Evolutionary conservation across 2,888 invertebrate genomes (phyloP), one percentile per base, ranked within the genome.

Genomic region (Amiota minor): DNA sequence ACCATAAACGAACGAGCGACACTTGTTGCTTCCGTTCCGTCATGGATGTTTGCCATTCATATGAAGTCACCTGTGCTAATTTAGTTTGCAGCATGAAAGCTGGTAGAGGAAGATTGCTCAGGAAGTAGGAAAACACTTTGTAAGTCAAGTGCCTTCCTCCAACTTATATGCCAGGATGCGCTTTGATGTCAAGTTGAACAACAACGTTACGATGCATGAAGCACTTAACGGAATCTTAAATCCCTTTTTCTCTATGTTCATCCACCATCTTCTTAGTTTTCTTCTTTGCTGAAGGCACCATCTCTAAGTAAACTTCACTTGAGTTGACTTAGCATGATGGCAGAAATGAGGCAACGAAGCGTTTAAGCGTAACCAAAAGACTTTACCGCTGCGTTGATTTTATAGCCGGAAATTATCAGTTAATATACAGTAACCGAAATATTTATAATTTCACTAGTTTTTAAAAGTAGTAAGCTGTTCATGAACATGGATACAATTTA

Each of bases 21-120:
- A 35, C 75, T 55, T 69, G 72, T 62, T 59, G 55, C 35, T 62
- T 53, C 67, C 47, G 72, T 20, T 46, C 20, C 61, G 72, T 46
- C 35, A 49, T 55, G n/a, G 71, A 49, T 12, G n/a, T 4, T 12
- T n/a, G 46, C 53, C 67, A 23, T 20, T 23, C 53, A 53, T 12
- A 49, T n/a, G 53, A 12, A 59, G 10, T 53, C 10, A 68, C 14
- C n/a, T 68, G 67, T 23, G 16, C 67, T 68, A 53, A 68, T 68
- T 80, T 77, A 74, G 72, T 70, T 75, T 76, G 76, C 72, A 50
- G 47, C 53, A 68, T 50, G 12, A 59, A 47, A 59, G 35, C 35
- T 35, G 2, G 6, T 35, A 35, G 35, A 35, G 35, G 35, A 35
- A 35, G 6, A 35, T 35, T 35, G 35, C 35, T 35, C 35, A 35